These are phyloP conservation scores for Diogma glabrata DNA, from an alignment of 2,888 invertebrate species.

Conservation along the genomic window DNA sequence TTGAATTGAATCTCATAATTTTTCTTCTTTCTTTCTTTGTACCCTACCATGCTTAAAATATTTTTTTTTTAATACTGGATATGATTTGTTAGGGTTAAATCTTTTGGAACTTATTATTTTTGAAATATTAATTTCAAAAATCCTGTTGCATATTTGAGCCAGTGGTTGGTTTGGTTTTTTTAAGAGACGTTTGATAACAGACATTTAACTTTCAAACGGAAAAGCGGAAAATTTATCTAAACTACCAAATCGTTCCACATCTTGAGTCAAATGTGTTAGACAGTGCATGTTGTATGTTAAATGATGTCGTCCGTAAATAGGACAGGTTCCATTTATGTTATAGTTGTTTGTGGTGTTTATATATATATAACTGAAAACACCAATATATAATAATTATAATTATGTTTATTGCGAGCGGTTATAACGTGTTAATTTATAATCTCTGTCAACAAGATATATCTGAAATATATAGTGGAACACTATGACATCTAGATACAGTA, in stretches of 20 bases:
- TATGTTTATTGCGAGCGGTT: no score
- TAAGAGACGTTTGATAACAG: conserved; percentile 17
- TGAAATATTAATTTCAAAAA: conserved; percentile 9
- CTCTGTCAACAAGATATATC: no score
- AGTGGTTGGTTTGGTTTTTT: conserved; percentile 18
- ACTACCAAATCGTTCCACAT: conserved; percentile 17
- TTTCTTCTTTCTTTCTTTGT: no score
- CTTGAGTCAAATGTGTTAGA: conserved; percentile 20
- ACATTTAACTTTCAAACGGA: conserved; percentile 20
- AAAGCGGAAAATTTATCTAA: conserved; percentile 21
- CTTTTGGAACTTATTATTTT: neutral
- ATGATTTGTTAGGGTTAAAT: neutral
- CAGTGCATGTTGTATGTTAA: conserved; percentile 13
- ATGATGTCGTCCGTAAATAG: conserved; percentile 19
- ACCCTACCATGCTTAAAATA: neutral
- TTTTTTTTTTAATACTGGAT: neutral
- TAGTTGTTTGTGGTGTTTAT: no score
- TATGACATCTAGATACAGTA: no score
- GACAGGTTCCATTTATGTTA: conserved; percentile 14
- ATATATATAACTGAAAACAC: no score
- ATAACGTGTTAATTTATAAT: no score
- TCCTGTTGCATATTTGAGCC: conserved; percentile 19
- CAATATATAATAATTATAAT: no score
- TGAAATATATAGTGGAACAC: no score
- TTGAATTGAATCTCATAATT: no score